Percentiles rank a stretch among this genome's conserved stretches.
phyloP scores from a whole-genome alignment of 2,888 invertebrate species.

The Idaea dimidiata region DNA sequence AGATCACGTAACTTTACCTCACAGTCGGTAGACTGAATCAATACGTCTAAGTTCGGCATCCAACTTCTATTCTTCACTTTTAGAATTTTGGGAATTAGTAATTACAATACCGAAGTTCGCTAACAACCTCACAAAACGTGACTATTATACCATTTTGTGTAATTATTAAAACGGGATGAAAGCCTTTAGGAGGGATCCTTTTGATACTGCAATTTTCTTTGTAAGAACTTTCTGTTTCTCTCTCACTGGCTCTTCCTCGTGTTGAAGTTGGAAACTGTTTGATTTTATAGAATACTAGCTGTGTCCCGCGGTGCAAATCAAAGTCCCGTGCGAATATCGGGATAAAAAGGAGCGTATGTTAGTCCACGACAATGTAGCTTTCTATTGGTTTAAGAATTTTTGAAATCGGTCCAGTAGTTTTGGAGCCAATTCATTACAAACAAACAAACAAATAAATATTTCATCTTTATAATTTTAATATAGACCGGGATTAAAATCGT shows the following conservation, averaged over 20 bases:
- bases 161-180: conserved; percentile 25
- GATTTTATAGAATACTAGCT: too few relatives aligned
- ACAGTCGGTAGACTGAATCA: conserved; percentile 34
- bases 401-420: too few relatives aligned
- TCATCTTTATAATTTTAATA: too few relatives aligned
- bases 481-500: too few relatives aligned
- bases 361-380: too few relatives aligned
- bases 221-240: not conserved
- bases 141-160: conserved; percentile 30
- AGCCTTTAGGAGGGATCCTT: conserved; percentile 18
- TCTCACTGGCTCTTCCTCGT: not conserved
- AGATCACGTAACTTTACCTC: conserved; percentile 34
- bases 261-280: not conserved
- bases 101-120: conserved; percentile 28
- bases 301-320: too few relatives aligned
- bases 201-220: not conserved
- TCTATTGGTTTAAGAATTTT: too few relatives aligned
- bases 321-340: too few relatives aligned
- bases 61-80: conserved; percentile 31
- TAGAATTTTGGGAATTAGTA: conserved; percentile 28
- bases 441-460: too few relatives aligned
- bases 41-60: conserved; percentile 31
- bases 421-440: too few relatives aligned
- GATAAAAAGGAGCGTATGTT: too few relatives aligned
- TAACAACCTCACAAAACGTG: conserved; percentile 31